These are phyloP conservation scores for Gasterosteus aculeatus DNA, from an alignment of 2,113 vertebrate genomes.

Conservation along the genomic window DNA sequence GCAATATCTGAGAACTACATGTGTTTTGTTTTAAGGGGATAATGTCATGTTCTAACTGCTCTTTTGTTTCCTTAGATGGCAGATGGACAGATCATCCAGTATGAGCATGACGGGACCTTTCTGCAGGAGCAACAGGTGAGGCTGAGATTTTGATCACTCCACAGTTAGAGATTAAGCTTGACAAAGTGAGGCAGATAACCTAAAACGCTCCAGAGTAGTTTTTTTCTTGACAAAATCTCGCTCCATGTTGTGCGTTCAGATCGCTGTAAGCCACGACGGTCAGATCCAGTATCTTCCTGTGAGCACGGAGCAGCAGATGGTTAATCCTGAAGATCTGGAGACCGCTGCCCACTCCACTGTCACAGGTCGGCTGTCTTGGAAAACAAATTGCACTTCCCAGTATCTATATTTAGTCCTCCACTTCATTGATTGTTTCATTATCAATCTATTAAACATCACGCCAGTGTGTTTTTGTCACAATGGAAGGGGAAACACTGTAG, in stretches of 20 bases:
- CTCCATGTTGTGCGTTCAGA: constrained; percentile 60
- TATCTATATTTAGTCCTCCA: not conserved
- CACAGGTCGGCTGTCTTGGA: constrained; percentile 81
- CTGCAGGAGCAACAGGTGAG: constrained; percentile 91
- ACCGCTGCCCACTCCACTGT: constrained; percentile 90
- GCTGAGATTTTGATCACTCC: not conserved
- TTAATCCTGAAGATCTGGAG: constrained; percentile 91
- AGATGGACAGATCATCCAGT: constrained; percentile 97
- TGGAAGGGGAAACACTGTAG: no score
- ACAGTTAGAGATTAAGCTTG: not conserved
- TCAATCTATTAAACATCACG: not conserved
- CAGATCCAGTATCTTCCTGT: constrained; percentile 96
- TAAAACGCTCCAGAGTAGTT: not conserved
- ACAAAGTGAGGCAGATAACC: constrained; percentile 54
- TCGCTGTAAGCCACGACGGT: constrained; percentile 81
- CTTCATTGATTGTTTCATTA: not conserved
- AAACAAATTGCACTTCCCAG: not conserved
- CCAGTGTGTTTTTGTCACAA: not conserved
- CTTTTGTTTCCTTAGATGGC: constrained; percentile 82
- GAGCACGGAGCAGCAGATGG: constrained; percentile 87
- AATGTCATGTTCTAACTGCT: not conserved
- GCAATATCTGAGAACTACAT: not conserved
- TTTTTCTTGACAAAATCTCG: not conserved
- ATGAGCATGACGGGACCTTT: constrained; percentile 89
- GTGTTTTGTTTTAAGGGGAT: not conserved